phyloP scores from a whole-genome alignment of 2,797 vertebrate species.

The Hyperoplus immaculatus region DNA sequence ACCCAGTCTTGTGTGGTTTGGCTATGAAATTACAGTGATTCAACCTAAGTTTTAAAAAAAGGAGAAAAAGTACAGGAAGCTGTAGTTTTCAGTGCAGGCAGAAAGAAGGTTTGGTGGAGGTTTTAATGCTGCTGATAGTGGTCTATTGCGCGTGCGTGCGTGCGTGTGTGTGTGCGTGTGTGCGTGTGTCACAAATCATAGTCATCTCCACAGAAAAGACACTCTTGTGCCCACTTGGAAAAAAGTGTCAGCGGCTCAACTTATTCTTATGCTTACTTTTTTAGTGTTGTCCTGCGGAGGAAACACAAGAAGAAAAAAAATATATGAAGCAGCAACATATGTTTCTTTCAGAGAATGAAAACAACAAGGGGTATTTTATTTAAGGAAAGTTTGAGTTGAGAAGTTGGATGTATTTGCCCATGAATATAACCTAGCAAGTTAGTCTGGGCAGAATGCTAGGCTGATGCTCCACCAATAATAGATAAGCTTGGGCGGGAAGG shows the following conservation, averaged over 20 bases:
- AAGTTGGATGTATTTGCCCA: conserved; percentile 40
- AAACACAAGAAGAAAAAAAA: background rate
- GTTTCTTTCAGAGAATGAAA: conserved; percentile 6
- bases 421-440: conserved; percentile 29
- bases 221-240: no score
- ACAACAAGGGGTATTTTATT: background rate
- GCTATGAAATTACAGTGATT: conserved; percentile 58
- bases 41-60: conserved; percentile 15
- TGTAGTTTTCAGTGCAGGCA: conserved; percentile 19
- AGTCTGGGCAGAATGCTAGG: conserved; percentile 21
- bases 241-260: no score
- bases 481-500: conserved; percentile 46
- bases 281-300: no score
- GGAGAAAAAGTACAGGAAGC: background rate
- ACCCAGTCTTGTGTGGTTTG: conserved; percentile 42
- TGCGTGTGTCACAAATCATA: no score
- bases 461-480: conserved; percentile 46
- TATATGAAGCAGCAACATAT: background rate
- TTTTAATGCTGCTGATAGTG: conserved; percentile 10
- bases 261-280: no score
- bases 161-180: no score
- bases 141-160: no score
- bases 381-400: background rate
- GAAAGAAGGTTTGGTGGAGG: conserved; percentile 23
- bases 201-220: no score